Percentiles rank a stretch among this genome's conserved stretches.
These are phyloP conservation scores for Proales similis DNA, from an alignment of 1,140 invertebrate genomes.

Conservation along the genomic window DNA sequence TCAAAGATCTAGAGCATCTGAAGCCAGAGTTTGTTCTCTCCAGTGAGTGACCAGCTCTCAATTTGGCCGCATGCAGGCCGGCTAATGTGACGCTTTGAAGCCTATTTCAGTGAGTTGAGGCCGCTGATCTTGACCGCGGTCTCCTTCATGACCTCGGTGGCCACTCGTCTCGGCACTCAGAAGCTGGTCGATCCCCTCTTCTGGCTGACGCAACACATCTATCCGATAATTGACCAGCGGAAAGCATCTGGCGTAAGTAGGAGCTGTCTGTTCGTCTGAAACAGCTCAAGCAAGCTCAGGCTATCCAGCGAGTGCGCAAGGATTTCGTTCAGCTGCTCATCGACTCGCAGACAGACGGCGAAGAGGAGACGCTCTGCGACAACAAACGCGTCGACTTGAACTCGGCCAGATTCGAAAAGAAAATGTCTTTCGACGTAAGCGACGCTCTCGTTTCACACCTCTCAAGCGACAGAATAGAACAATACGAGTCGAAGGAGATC, in stretches of 20 bases:
- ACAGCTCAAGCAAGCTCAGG: not conserved
- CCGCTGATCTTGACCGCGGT: constrained; percentile 3
- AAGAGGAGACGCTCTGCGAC: constrained; percentile 3
- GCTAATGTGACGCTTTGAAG: too few relatives aligned
- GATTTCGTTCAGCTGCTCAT: constrained; percentile 27
- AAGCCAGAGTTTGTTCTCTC: constrained; percentile 29
- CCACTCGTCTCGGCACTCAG: not conserved
- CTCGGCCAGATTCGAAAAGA: constrained; percentile 3
- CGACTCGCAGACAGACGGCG: constrained; percentile 5
- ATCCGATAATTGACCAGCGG: constrained; percentile 17
- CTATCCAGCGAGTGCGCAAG: constrained; percentile 2
- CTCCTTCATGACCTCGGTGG: constrained; percentile 1
- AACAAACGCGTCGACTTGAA: constrained; percentile 19
- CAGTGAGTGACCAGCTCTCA: not conserved
- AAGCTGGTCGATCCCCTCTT: constrained; percentile 27
- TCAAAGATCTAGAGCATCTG: constrained; percentile 34
- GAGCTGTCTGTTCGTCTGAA: not conserved
- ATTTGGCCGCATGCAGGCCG: too few relatives aligned
- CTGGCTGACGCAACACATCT: constrained; percentile 23
- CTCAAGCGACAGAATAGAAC: not conserved
- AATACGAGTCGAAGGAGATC: constrained; percentile 42
- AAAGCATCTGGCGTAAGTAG: not conserved
- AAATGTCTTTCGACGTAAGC: constrained; percentile 22
- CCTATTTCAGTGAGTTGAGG: constrained; percentile 25
- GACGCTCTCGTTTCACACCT: not conserved